Conservation (phyloP, 2,113 vertebrate genomes). For the Scatophagus argus region DNA sequence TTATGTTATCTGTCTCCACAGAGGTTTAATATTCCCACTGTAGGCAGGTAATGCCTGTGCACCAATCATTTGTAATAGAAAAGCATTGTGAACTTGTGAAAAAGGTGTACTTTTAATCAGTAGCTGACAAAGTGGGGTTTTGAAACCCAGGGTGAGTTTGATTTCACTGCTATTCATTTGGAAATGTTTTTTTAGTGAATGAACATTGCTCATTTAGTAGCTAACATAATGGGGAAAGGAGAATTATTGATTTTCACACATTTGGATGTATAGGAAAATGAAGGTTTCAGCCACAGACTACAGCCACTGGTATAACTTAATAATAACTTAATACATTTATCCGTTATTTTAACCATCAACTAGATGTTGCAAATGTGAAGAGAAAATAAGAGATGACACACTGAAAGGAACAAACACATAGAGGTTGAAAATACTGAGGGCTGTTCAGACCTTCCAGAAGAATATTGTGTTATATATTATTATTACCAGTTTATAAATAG, state of each 20-base stretch:
- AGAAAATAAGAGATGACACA: not conserved
- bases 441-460: not conserved
- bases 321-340: too few relatives aligned
- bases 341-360: not conserved
- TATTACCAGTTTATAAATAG: not conserved
- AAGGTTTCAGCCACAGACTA: not conserved
- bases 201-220: constrained; percentile 31
- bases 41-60: constrained; percentile 54
- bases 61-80: constrained; percentile 50
- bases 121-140: constrained; percentile 47
- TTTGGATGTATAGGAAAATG: not conserved
- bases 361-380: not conserved
- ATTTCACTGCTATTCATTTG: constrained; percentile 34
- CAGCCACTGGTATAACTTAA: not conserved
- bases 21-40: constrained; percentile 70
- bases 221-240: not conserved
- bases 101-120: constrained; percentile 56
- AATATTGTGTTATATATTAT: not conserved
- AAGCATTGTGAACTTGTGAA: constrained; percentile 48
- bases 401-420: not conserved
- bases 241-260: not conserved
- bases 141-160: constrained; percentile 22
- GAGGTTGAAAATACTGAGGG: not conserved
- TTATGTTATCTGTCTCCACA: constrained; percentile 69
- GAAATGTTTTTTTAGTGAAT: constrained; percentile 28